Percentiles rank a stretch among this genome's conserved stretches.
phyloP scores from a whole-genome alignment of 1,140 invertebrate species.

The Drosophila nasuta region DNA sequence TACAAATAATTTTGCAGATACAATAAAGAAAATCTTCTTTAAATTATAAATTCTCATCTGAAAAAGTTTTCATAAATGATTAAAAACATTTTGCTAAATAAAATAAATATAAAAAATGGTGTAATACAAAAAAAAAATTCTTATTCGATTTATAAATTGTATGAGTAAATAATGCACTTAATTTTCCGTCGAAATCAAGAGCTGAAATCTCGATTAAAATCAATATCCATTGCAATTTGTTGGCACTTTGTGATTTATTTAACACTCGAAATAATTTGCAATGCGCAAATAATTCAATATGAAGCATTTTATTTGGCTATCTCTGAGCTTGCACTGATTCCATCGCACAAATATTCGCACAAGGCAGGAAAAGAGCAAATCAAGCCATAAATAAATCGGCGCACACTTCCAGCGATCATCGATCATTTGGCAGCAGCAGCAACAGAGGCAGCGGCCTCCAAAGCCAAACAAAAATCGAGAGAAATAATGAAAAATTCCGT shows the following conservation, averaged over 20 bases:
- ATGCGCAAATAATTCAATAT: conserved; percentile 62
- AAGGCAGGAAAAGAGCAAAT: conserved; percentile 47
- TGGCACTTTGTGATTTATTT: conserved; percentile 61
- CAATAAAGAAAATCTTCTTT: no score
- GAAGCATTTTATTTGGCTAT: conserved; percentile 36
- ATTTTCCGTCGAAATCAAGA: conserved; percentile 7
- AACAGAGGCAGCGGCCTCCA: conserved; percentile 17
- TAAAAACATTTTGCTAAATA: not conserved
- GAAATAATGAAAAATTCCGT: conserved; percentile 70
- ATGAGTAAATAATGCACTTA: not conserved
- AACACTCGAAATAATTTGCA: conserved; percentile 27
- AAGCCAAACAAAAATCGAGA: conserved; percentile 46
- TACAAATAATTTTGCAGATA: no score
- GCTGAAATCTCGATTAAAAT: conserved; percentile 43
- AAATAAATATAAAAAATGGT: not conserved
- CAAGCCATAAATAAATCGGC: conserved; percentile 80
- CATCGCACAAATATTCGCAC: conserved; percentile 48
- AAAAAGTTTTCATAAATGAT: not conserved
- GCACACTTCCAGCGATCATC: conserved; percentile 83
- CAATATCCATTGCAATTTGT: conserved; percentile 54
- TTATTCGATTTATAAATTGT: not conserved
- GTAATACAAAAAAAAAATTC: not conserved
- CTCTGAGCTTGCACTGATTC: conserved; percentile 60
- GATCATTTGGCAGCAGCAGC: conserved; percentile 55
- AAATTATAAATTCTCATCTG: not conserved